Conservation (phyloP, 2,888 invertebrate species). For the Tinea pellionella region DNA sequence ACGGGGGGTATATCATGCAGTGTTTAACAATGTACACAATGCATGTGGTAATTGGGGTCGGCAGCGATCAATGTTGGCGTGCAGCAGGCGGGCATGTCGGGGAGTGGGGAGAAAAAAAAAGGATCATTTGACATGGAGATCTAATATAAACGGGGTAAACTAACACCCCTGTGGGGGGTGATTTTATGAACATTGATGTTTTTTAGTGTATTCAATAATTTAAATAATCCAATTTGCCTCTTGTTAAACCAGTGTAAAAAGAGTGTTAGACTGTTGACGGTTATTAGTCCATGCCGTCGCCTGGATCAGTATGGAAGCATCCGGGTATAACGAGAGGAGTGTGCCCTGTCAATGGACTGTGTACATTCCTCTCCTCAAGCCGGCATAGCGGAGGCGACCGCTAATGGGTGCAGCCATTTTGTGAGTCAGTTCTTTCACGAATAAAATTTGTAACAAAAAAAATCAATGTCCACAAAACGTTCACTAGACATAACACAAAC, state of each 20-base stretch:
- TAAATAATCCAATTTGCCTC: no score
- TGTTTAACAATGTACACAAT: slow-evolving; percentile 64
- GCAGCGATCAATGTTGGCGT: slow-evolving; percentile 44
- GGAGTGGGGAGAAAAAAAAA: slow-evolving; percentile 56
- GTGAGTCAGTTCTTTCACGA: no score
- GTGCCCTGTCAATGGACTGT: no score
- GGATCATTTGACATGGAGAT: slow-evolving; percentile 61
- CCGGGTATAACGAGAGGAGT: no score
- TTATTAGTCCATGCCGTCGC: no score
- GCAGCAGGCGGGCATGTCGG: slow-evolving; percentile 58
- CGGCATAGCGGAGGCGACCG: no score
- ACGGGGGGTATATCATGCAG: slow-evolving; percentile 52
- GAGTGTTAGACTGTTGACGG: no score
- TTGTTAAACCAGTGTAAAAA: no score
- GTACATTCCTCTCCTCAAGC: no score
- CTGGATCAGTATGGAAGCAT: no score
- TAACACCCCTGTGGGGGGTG: background rate
- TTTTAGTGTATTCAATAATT: no score
- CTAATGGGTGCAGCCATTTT: no score
- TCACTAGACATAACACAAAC: background rate
- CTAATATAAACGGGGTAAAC: background rate
- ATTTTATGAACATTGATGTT: background rate
- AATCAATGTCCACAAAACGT: background rate
- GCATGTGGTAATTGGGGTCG: slow-evolving; percentile 53
- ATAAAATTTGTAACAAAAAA: background rate